These are phyloP conservation scores for Ceratina australensis DNA, from an alignment of 1,140 invertebrate genomes.

Conservation along the genomic window DNA sequence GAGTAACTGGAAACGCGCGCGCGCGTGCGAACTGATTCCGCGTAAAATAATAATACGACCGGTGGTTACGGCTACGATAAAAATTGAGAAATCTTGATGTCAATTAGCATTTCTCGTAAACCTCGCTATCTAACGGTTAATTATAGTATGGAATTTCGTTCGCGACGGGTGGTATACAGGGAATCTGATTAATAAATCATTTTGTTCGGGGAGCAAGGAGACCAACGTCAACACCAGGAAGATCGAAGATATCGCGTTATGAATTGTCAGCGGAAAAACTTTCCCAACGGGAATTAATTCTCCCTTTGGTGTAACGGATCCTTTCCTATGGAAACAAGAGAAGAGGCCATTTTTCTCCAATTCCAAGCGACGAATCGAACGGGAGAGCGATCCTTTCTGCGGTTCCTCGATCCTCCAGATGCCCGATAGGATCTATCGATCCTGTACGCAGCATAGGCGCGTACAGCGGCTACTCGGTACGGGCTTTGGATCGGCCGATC, in stretches of 20 bases:
- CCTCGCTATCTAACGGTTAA: background rate
- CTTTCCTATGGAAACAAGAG: background rate
- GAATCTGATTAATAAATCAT: background rate
- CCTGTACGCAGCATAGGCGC: constrained; percentile 20
- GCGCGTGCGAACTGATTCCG: constrained; percentile 32
- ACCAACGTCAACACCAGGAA: background rate
- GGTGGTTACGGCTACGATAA: too few species aligned
- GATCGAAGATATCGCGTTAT: background rate
- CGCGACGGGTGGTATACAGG: too few species aligned
- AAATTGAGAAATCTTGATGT: background rate
- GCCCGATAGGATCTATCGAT: constrained; percentile 65
- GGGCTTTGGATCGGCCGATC: constrained; percentile 35
- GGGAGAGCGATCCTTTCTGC: constrained; percentile 32
- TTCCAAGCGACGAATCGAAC: constrained; percentile 8
- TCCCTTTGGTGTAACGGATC: background rate
- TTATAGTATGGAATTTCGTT: background rate
- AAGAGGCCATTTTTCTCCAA: background rate
- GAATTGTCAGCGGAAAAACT: background rate
- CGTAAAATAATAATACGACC: too few species aligned
- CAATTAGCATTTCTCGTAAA: background rate
- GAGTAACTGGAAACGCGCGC: constrained; percentile 42
- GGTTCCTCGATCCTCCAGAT: constrained; percentile 33
- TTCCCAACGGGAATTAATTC: constrained; percentile 4
- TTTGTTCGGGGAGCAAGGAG: too few species aligned
- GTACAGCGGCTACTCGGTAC: constrained; percentile 36